These are phyloP conservation scores for Maniola jurtina DNA, from an alignment of 1,140 invertebrate species.

Conservation along the genomic window DNA sequence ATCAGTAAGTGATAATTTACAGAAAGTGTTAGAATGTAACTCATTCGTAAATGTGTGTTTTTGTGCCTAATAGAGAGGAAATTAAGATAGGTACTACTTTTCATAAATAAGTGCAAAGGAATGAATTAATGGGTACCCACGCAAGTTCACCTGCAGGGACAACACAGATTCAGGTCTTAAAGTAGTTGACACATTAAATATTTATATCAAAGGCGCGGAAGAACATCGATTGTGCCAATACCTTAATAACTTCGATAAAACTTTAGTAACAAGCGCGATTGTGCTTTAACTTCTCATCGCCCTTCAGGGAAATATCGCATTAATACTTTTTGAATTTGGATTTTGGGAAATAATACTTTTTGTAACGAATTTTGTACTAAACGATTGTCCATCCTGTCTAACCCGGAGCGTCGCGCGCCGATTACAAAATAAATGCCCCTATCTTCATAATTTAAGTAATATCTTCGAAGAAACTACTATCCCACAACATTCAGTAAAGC, in stretches of 20 bases:
- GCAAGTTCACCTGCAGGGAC: slow-evolving; percentile 23
- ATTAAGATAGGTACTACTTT: slow-evolving; percentile 7
- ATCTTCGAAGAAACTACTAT: slow-evolving; percentile 76
- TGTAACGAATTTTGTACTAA: slow-evolving; percentile 75
- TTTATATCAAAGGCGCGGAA: slow-evolving; percentile 53
- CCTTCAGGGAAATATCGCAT: slow-evolving; percentile 56
- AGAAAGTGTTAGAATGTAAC: background rate
- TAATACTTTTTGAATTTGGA: slow-evolving; percentile 75
- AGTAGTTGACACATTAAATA: slow-evolving; percentile 52
- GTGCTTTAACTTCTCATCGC: slow-evolving; percentile 56
- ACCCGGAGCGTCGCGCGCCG: slow-evolving; percentile 51
- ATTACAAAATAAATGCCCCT: slow-evolving; percentile 72
- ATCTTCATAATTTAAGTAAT: slow-evolving; percentile 77
- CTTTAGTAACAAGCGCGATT: slow-evolving; percentile 39
- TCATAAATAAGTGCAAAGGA: slow-evolving; percentile 31
- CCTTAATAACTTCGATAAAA: slow-evolving; percentile 12
- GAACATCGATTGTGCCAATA: slow-evolving; percentile 64
- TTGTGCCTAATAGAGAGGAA: slow-evolving; percentile 19
- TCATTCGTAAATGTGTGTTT: background rate
- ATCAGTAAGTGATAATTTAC: too few species aligned
- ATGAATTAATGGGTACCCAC: slow-evolving; percentile 30
- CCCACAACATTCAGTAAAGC: slow-evolving; percentile 79
- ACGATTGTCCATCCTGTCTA: slow-evolving; percentile 56
- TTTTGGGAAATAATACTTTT: slow-evolving; percentile 77
- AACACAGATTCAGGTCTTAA: slow-evolving; percentile 33